Base-by-base conservation (phyloP, 2,113 vertebrate species). In the Grallaria varia region DNA sequence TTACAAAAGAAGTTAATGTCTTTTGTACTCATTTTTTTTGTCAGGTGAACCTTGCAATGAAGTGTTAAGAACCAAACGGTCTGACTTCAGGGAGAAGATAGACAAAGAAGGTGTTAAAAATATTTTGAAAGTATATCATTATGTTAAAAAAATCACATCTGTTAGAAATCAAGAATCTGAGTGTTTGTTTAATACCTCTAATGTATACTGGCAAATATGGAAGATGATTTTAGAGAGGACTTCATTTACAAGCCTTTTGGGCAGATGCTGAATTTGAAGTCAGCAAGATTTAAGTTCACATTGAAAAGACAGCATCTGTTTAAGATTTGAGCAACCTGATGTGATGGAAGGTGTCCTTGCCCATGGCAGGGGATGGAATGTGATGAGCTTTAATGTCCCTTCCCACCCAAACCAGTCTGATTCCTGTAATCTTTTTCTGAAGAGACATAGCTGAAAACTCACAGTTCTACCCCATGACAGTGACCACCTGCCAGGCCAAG, bases 41-140 rank as follows among this genome's bases (percentile, higher is more conserved):
- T 87, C 94, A 98, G 98, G 53, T 81, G 56, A 96, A 77, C 50
- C 96, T 81, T 98, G 98, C 96, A 78, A 90, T 79, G 96, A 97
- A 84, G 53, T 97, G 92, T n/a, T 98, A 47, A 96, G 98, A 96
- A 77, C 97, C 20, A 97, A 84, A 81, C 95, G 98, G 5, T 93
- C 94, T 33, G 55, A 62, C n/a, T 72, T 98, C 10, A 5, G 3
- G 58, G 37, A 90, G 10, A 35, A 27, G 92, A 97, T 98, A 82
- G 1, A 8, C 1, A 44, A 96, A 37, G 25, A 97, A 98, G 98
- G 98, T 98, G 75, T 16, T 58, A 30, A 56, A 76, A 4, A 64
- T 60, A 45, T 62, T n/a, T 59, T 12, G 33, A 37, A 49, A 40
- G 30, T 62, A 12, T 59, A 24, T 64, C 15, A 42, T 58, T 73